phyloP scores from a whole-genome alignment of 2,113 vertebrate species.

The Engraulis encrasicolus region DNA sequence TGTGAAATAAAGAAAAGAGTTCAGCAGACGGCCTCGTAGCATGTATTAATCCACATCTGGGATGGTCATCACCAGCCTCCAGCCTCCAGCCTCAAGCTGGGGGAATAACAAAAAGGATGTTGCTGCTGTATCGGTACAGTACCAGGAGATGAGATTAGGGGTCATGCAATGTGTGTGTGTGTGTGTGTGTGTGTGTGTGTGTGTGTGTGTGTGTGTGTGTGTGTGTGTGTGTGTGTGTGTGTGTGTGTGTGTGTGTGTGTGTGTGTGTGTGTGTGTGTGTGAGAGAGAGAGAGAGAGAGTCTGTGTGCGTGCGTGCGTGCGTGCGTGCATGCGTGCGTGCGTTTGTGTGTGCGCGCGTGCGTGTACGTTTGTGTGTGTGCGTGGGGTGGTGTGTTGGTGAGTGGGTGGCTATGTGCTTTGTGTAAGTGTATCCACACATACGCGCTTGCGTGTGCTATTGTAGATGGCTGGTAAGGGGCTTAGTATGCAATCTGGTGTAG shows the following conservation, averaged over 20 bases:
- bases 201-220: conserved; percentile 17
- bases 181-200: background rate
- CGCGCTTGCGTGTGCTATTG: too few relatives aligned
- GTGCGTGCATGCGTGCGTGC: background rate
- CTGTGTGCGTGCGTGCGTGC: background rate
- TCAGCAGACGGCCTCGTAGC: conserved; percentile 58
- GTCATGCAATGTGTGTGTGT: background rate
- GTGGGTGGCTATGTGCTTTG: too few relatives aligned
- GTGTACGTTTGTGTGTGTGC: background rate
- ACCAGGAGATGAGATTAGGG: conserved; percentile 1
- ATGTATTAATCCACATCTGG: conserved; percentile 71
- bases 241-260: background rate
- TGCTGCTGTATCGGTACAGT: background rate
- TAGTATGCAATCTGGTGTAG: background rate
- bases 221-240: background rate
- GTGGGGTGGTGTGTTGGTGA: too few relatives aligned
- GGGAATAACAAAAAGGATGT: conserved; percentile 29
- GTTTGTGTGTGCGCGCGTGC: background rate
- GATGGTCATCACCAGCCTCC: conserved; percentile 60
- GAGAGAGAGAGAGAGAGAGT: too few relatives aligned
- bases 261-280: background rate
- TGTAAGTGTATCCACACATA: too few relatives aligned
- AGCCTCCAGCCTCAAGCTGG: conserved; percentile 32
- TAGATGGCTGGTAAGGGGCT: too few relatives aligned
- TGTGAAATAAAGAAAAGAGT: conserved; percentile 50